phyloP scores from a whole-genome alignment of 30 jellyfish, hydroid and myxozoan species.

The Chrysaora quinquecirrha region DNA sequence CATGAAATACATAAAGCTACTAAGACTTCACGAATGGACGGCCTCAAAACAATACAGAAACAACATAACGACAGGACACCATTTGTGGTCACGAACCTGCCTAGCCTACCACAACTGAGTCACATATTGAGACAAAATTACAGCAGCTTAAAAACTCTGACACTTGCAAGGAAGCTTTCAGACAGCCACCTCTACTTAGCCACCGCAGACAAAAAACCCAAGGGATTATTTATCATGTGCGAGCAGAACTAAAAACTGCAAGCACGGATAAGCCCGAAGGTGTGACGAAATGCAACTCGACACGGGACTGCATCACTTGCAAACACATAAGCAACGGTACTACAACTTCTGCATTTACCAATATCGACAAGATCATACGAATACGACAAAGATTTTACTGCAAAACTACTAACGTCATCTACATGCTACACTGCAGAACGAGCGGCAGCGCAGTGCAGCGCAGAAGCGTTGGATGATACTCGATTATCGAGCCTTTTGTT shows the following conservation, averaged over 20 bases:
- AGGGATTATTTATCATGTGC: not conserved
- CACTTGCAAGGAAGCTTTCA: not conserved
- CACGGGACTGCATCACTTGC: not conserved
- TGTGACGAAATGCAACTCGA: not conserved
- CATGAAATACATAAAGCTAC: too few species aligned
- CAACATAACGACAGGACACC: too few species aligned
- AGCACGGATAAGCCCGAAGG: not conserved
- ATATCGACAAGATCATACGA: not conserved
- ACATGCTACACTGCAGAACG: slow-evolving; percentile 1
- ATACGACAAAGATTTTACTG: not conserved
- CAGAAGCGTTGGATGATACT: too few species aligned
- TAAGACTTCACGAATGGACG: too few species aligned
- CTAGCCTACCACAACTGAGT: too few species aligned
- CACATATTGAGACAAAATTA: too few species aligned
- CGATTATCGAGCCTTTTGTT: too few species aligned
- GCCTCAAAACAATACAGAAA: too few species aligned
- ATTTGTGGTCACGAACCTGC: too few species aligned
- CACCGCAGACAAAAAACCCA: not conserved
- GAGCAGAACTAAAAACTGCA: not conserved
- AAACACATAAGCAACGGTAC: not conserved
- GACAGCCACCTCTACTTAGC: not conserved
- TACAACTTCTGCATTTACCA: not conserved
- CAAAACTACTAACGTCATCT: not conserved
- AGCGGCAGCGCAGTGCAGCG: too few species aligned
- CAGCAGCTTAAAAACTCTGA: too few species aligned